Percentiles rank a stretch among this genome's conserved stretches.
These are phyloP conservation scores for Salticus scenicus DNA, from an alignment of 2,888 invertebrate species.

Conservation along the genomic window DNA sequence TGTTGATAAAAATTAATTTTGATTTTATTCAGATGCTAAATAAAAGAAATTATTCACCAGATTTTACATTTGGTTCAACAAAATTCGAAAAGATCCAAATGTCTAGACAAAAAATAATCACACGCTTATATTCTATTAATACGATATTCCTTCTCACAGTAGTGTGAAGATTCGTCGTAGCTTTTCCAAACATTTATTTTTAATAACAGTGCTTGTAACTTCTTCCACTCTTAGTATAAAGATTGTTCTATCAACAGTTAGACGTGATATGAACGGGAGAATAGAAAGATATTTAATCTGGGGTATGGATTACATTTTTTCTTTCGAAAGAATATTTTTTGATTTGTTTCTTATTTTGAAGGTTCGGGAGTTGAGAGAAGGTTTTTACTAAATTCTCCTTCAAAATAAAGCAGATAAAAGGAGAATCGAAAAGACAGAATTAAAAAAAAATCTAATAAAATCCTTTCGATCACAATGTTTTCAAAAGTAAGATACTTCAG, in stretches of 20 bases:
- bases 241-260: conserved; percentile 8
- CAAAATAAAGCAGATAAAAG: neutral
- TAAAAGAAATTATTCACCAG: no score
- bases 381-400: neutral
- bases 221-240: neutral
- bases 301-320: neutral
- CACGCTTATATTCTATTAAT: no score
- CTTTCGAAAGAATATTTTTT: neutral
- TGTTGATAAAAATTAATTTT: no score
- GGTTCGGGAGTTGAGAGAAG: neutral
- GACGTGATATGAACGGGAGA: conserved; percentile 1
- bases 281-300: neutral
- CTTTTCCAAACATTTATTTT: conserved; percentile 5
- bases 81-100: no score
- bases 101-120: no score
- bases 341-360: neutral
- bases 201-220: neutral
- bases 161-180: neutral
- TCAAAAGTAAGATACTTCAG: no score
- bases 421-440: neutral
- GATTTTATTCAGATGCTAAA: no score
- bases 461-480: no score
- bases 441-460: no score
- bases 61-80: no score
- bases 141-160: neutral